Conservation (phyloP, 1,140 invertebrate species). For the Microplitis demolitor region DNA sequence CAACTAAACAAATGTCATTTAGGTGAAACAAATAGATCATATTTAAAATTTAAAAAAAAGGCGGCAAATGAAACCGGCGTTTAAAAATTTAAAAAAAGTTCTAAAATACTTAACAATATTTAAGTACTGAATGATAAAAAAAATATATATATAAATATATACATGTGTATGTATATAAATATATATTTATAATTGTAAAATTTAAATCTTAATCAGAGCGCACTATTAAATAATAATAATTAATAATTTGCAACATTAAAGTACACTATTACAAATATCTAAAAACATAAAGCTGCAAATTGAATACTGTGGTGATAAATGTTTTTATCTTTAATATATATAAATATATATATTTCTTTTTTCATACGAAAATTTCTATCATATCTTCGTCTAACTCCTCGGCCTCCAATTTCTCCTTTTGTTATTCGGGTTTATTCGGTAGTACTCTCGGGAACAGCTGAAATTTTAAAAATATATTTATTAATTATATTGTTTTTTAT, state of each 20-base stretch:
- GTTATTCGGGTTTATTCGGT: too few species aligned
- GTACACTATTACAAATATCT: constrained; percentile 48
- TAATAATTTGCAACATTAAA: constrained; percentile 43
- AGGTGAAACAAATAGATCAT: constrained; percentile 57
- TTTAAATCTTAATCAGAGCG: constrained; percentile 29
- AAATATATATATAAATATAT: constrained; percentile 21
- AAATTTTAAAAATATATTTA: neutral
- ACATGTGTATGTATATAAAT: too few species aligned
- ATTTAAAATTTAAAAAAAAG: too few species aligned
- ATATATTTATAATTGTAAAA: constrained; percentile 24
- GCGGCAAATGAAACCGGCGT: neutral
- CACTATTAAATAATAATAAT: constrained; percentile 45
- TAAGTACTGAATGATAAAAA: constrained; percentile 22
- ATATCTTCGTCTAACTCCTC: neutral
- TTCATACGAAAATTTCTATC: constrained; percentile 33
- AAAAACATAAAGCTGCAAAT: constrained; percentile 59
- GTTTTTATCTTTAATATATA: constrained; percentile 45
- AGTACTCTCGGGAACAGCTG: too few species aligned
- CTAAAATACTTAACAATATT: constrained; percentile 14
- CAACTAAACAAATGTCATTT: constrained; percentile 59
- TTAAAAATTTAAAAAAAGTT: constrained; percentile 12
- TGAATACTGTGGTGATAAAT: constrained; percentile 59
- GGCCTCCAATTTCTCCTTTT: too few species aligned
- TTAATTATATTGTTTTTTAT: neutral
- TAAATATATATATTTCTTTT: neutral